Evolutionary conservation across 2,797 vertebrate genomes (phyloP).

Genomic region (Eulemur rubriventer): DNA sequence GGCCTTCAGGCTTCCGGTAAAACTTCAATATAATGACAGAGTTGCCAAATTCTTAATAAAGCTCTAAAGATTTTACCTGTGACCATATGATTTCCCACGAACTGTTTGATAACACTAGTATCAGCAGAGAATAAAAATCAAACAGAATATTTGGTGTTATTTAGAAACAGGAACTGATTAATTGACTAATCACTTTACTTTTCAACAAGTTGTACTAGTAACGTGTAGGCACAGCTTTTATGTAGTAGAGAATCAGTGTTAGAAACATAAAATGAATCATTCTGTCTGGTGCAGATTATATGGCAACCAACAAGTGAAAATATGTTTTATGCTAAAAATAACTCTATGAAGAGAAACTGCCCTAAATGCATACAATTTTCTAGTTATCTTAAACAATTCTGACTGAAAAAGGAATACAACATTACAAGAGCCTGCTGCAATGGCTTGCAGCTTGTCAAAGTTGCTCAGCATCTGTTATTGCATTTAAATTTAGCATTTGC

Average conservation of each 20-base stretch:
- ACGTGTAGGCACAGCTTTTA: background rate
- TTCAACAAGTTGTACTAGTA: conserved; percentile 33
- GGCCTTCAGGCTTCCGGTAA: background rate
- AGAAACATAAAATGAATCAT: conserved; percentile 51
- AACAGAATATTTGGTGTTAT: background rate
- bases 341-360: conserved; percentile 43
- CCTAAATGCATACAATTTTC: conserved; percentile 61
- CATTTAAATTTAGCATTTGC: conserved; percentile 22
- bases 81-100: background rate
- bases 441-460: conserved; percentile 1
- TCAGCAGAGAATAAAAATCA: background rate
- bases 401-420: background rate
- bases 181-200: conserved; percentile 35
- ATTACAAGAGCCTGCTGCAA: conserved; percentile 8
- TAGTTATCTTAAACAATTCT: conserved; percentile 48
- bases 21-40: background rate
- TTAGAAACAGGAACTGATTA: background rate
- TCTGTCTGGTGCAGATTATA: conserved; percentile 36
- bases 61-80: background rate
- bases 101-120: background rate
- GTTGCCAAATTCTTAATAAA: background rate
- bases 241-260: background rate
- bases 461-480: background rate
- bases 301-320: conserved; percentile 76
- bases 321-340: conserved; percentile 57